Percentiles rank a stretch among this genome's conserved stretches.
These are phyloP conservation scores for Colletes gigas DNA, from an alignment of 1,140 invertebrate species.

Conservation along the genomic window DNA sequence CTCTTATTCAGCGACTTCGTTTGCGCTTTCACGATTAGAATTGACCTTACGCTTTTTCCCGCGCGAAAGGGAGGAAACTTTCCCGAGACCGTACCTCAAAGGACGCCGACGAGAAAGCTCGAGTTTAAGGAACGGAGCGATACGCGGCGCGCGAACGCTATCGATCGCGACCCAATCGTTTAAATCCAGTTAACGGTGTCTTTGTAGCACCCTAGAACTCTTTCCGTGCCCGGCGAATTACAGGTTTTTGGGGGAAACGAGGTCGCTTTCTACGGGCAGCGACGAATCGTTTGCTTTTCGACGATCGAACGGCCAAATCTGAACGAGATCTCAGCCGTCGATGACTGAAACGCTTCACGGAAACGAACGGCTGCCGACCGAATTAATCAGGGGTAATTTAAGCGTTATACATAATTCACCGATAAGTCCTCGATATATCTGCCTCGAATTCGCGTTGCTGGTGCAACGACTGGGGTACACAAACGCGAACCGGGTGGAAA, in stretches of 20 bases:
- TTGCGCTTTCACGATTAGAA: conserved; percentile 33
- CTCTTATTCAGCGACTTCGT: conserved; percentile 3
- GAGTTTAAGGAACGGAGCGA: not conserved
- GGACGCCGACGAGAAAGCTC: not conserved
- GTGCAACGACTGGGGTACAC: too few species aligned
- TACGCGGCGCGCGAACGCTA: not conserved
- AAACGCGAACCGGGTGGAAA: too few species aligned
- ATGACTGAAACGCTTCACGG: too few species aligned
- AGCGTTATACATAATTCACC: too few species aligned
- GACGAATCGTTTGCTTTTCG: conserved; percentile 21
- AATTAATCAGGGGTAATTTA: too few species aligned
- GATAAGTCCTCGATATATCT: too few species aligned
- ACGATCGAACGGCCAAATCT: not conserved
- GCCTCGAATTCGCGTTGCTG: too few species aligned
- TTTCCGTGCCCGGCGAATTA: conserved; percentile 6
- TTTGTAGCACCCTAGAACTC: conserved; percentile 22
- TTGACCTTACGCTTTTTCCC: not conserved
- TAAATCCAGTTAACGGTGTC: conserved; percentile 40
- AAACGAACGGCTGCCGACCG: too few species aligned
- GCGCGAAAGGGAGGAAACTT: not conserved
- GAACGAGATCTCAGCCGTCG: conserved; percentile 6
- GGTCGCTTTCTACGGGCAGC: conserved; percentile 1
- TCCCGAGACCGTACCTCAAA: not conserved
- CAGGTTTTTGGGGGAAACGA: not conserved
- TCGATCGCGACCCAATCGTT: conserved; percentile 31